Base-by-base conservation (phyloP, 2,888 invertebrate species). In the Dorcus hopei region DNA sequence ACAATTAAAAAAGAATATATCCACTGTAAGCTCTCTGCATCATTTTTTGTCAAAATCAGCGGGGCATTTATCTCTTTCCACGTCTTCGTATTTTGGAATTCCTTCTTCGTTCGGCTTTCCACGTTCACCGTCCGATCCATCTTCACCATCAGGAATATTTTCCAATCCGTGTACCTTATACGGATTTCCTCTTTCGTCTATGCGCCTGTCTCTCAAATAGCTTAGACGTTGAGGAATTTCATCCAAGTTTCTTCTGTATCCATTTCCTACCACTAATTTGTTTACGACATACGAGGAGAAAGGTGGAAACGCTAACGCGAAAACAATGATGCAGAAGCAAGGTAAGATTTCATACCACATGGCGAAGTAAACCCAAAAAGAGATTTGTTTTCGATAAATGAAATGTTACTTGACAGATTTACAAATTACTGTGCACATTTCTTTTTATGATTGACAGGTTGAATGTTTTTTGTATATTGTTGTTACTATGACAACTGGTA, bases 281-380 rank as follows among this genome's bases (percentile, higher is more conserved):
- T 65, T 65, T 40, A 63, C 11, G 2, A 43, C n/a, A 33, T 59
- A 61, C 2, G 63, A 57, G 33, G 45, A 52, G 2, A 11, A 23
- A 9, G 60, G 57, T 0, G 63, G 58, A 3, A 50, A 33, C 6
- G 23, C 39, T 49, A 64, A 52, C 0, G 58, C 56, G 9, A 11
- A 49, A 16, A 33, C 3, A 11, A 65, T 58, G 7, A 64, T 62
- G 2, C 39, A 3, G 41, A 40, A 52, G 8, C 54, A 7, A 7
- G 63, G 63, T 5, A 65, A 23, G 9, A 64, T 62, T 58, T 65
- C 65, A 39, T 56, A 65, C 65, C 65, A 64, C 64, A 64, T 64
- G 26, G 26, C 26, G 26, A 33, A 33, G 6, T 33, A 1, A 33
- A 33, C 7, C 26, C 26, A 33, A 33, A 33, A 33, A 6, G 26